Base-by-base conservation (phyloP, 2,888 invertebrate genomes). In the Polymixis flavicincta region DNA sequence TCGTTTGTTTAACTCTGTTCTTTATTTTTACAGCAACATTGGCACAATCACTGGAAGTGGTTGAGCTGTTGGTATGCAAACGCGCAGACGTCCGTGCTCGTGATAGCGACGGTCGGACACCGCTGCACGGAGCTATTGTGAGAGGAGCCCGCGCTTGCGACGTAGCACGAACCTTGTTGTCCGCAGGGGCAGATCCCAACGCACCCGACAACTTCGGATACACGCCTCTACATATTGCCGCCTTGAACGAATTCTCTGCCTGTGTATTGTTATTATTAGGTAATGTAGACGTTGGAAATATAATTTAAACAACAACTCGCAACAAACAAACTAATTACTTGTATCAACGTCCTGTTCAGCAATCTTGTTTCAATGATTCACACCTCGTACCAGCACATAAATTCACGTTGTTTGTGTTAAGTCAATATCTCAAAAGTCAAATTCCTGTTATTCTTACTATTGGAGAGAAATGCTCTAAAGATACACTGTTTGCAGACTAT, bases 221-320 rank as follows among this genome's bases (percentile, higher is more conserved):
- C 90, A 98, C 98, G 0, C 98, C 98, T 0, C 92, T 98, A 52
- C 98, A 98, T 90, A 97, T 98, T 63, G 98, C 98, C 0, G 98
- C 98, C 0, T 94, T 98, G 48, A 98, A 98, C 90, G 98, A 98
- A 92, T 98, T 98, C 88, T 98, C 98, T 13, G 97, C 97, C 28
- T 98, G 98, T 87, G 98, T 98, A 22, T 96, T 98, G 88, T 94
- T 98, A 72, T 95, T 98, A 70, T 95, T 98, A 83, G 97, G 97
- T 92, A 88, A 92, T 57, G 61, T 72, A 72, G 22, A 66, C 37
- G 37, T 37, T 37, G n/a, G 45, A 77, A 64, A 65, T 77, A 55
- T 67, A n/a, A 68, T 60, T 64, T 64, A 71, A 67, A 64, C 45
- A 79, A 50, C 37, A 63, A 61, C 60, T 54, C 50, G 45, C 32